Evolutionary conservation across 2,888 invertebrate genomes (phyloP), one percentile per base, ranked within the genome.

Genomic region (Xylota sylvarum): DNA sequence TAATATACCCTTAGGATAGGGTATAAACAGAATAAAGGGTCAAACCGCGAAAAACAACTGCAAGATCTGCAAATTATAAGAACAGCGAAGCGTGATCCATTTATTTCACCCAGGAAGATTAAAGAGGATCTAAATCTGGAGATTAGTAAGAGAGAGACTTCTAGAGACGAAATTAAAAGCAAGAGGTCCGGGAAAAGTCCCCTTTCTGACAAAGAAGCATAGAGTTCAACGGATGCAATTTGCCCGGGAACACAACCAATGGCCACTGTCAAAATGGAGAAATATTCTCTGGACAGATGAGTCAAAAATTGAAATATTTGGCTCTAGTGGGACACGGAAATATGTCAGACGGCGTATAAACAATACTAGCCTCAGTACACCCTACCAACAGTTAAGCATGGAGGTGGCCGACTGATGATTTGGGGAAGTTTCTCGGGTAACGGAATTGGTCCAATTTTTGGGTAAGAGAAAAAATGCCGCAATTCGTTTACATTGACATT

Each of bases 161-260:
- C 2, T 55, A 55, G 14, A 32, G n/a, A 7, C 50, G 23, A 50
- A 50, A 50, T 50, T 50, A 23, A 50, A 50, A 50, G 23, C 50
- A 52, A 52, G 4, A 50, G 23, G 50, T 50, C 43, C 43, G 43
- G 14, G 43, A 43, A 43, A 43, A 43, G 43, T 43, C 46, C 17
- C 46, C 14, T 17, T 17, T 55, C 14, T 55, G 32, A 14, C 0
- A 55, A 55, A 27, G 30, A 55, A 55, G 14, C 52, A 30, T 30
- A 30, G 52, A 1, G 30, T 55, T 14, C 52, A 55, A 30, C n/a
- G 30, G 30, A 55, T 52, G 23, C 30, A 55, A 30, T 55, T 55
- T n/a, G 27, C 30, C 30, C 52, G 6, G 30, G 30, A 48, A 48
- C 48, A 19, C 48, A 48, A 7, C 10, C n/a, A 55, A 55, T 55